Evolutionary conservation across 2,888 invertebrate species (phyloP).

Genomic region (Torymus aiolomorphi): DNA sequence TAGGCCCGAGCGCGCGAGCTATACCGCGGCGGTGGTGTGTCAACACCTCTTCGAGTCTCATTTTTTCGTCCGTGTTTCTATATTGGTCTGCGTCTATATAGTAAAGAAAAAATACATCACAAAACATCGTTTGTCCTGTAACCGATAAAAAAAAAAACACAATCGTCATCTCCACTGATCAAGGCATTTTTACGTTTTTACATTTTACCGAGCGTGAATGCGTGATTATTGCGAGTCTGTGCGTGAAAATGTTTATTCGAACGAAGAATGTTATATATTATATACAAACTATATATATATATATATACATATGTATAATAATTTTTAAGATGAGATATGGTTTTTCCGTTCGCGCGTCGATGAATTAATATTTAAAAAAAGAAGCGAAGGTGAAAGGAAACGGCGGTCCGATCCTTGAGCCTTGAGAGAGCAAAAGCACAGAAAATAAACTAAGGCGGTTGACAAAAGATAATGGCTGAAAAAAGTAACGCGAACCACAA

Average conservation of each 20-base stretch:
- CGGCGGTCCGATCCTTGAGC: slow-evolving; percentile 45
- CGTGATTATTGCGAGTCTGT: slow-evolving; percentile 31
- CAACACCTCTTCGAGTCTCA: no score
- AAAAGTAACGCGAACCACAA: no score
- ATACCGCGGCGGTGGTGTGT: no score
- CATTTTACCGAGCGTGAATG: slow-evolving; percentile 52
- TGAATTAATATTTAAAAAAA: neutral
- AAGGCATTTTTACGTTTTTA: slow-evolving; percentile 57
- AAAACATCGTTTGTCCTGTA: no score
- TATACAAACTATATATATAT: slow-evolving; percentile 53
- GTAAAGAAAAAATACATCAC: no score
- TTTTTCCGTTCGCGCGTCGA: slow-evolving; percentile 50
- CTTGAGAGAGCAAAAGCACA: slow-evolving; percentile 28
- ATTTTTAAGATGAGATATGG: slow-evolving; percentile 53
- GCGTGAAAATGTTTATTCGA: slow-evolving; percentile 52
- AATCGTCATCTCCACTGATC: slow-evolving; percentile 51
- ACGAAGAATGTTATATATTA: slow-evolving; percentile 55
- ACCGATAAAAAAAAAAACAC: neutral
- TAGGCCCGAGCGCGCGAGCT: no score
- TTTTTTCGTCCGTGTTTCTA: no score
- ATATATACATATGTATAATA: slow-evolving; percentile 47
- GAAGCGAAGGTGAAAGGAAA: slow-evolving; percentile 19
- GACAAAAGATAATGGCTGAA: no score
- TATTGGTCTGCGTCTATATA: no score
- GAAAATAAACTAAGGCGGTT: neutral